Conservation (phyloP, 2,113 vertebrate genomes). For the Thalassoma bifasciatum region DNA sequence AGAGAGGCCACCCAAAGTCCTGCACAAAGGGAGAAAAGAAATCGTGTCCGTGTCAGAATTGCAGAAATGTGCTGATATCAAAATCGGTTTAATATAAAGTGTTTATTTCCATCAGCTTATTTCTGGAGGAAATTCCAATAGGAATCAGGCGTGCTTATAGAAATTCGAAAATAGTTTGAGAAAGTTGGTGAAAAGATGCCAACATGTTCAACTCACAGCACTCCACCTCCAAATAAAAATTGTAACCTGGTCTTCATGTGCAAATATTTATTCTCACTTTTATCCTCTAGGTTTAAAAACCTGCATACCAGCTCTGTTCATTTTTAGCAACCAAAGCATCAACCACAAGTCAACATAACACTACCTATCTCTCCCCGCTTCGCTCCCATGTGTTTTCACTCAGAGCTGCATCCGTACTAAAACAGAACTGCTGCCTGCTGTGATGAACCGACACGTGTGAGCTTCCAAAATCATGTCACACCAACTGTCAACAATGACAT, state of each 20-base stretch:
- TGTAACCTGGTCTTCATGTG: no score
- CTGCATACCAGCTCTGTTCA: not conserved
- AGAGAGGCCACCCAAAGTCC: conserved; percentile 89
- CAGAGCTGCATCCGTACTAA: conserved; percentile 3
- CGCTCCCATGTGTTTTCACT: conserved; percentile 27
- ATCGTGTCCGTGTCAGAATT: no score
- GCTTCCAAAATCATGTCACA: conserved; percentile 32
- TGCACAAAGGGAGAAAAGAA: conserved; percentile 53
- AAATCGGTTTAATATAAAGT: no score
- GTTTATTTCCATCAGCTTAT: no score
- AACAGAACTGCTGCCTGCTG: conserved; percentile 17
- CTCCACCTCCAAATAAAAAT: no score
- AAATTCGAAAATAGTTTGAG: no score
- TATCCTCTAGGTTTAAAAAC: not conserved
- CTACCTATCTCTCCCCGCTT: conserved; percentile 13
- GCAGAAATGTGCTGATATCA: no score
- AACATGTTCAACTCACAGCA: no score
- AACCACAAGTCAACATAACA: not conserved
- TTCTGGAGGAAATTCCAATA: no score
- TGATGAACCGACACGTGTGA: not conserved
- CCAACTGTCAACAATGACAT: conserved; percentile 59
- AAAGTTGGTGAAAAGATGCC: no score
- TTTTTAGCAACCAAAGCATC: not conserved
- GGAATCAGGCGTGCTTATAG: no score
- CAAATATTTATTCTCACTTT: not conserved